Evolutionary conservation across 23 tunicate species (phyloP).

Genomic region (Phallusia fumigata): DNA sequence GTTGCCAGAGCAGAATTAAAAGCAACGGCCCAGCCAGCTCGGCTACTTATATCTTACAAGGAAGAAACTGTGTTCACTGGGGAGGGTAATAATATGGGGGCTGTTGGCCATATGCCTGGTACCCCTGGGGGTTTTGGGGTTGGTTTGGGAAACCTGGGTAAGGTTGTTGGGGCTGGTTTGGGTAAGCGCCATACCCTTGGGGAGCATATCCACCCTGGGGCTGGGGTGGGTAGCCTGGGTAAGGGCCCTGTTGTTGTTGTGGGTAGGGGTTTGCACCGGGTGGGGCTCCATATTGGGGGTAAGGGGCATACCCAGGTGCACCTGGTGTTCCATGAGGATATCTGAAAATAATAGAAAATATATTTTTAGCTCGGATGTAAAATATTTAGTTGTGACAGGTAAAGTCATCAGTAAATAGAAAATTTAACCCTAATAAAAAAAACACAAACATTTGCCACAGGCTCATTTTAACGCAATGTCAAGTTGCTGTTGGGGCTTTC

Average conservation of each 20-base stretch:
- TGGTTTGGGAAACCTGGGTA: conserved; percentile 52
- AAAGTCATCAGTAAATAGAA: too few species aligned
- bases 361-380: not conserved
- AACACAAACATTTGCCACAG: too few species aligned
- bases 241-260: conserved; percentile 42
- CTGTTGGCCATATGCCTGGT: conserved; percentile 52
- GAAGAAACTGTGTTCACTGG: not conserved
- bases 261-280: conserved; percentile 68
- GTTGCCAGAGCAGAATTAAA: too few species aligned
- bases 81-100: conserved; percentile 74
- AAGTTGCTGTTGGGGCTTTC: too few species aligned
- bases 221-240: conserved; percentile 79
- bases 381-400: too few species aligned
- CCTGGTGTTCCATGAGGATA: conserved; percentile 39
- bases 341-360: conserved; percentile 16
- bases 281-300: conserved; percentile 45
- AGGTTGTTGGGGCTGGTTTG: conserved; percentile 39
- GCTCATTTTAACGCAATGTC: too few species aligned
- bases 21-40: too few species aligned
- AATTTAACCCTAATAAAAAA: too few species aligned
- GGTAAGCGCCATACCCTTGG: conserved; percentile 69
- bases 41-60: too few species aligned
- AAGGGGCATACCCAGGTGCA: conserved; percentile 33
- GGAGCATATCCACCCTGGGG: conserved; percentile 42
- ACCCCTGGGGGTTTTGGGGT: conserved; percentile 45